These are phyloP conservation scores for Neomicropteryx cornuta DNA, from an alignment of 1,140 invertebrate species.

Conservation along the genomic window DNA sequence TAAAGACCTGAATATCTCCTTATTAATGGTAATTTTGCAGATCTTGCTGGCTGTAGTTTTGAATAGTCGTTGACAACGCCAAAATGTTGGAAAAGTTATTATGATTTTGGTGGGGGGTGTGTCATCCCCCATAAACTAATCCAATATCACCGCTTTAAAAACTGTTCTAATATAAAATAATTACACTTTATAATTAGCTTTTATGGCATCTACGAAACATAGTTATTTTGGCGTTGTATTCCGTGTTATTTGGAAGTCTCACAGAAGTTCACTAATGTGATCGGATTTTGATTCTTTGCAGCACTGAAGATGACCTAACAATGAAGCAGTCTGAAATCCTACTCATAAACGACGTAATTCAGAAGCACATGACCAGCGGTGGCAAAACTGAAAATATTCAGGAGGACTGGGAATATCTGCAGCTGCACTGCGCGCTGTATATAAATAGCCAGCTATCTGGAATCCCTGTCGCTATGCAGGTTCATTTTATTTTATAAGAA, in stretches of 20 bases:
- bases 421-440: constrained; percentile 81
- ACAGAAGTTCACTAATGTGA: no score
- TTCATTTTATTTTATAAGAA: constrained; percentile 32
- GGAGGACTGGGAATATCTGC: constrained; percentile 90
- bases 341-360: constrained; percentile 81
- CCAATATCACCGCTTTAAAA: constrained; percentile 1
- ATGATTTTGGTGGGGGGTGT: no score
- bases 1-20: no score
- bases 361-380: constrained; percentile 63
- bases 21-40: no score
- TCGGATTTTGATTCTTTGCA: constrained; percentile 28
- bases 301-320: constrained; percentile 95
- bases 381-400: constrained; percentile 74
- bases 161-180: constrained; percentile 3
- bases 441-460: constrained; percentile 97
- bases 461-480: constrained; percentile 82
- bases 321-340: constrained; percentile 91
- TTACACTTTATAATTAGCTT: constrained; percentile 11
- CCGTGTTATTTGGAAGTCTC: no score
- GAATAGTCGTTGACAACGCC: no score
- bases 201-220: no score
- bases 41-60: no score
- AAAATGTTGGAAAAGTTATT: no score
- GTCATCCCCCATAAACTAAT: no score
- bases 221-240: no score